Percentiles rank a stretch among this genome's conserved stretches.
phyloP scores from a whole-genome alignment of 2,113 vertebrate genomes.

The Lophochroa leadbeateri region DNA sequence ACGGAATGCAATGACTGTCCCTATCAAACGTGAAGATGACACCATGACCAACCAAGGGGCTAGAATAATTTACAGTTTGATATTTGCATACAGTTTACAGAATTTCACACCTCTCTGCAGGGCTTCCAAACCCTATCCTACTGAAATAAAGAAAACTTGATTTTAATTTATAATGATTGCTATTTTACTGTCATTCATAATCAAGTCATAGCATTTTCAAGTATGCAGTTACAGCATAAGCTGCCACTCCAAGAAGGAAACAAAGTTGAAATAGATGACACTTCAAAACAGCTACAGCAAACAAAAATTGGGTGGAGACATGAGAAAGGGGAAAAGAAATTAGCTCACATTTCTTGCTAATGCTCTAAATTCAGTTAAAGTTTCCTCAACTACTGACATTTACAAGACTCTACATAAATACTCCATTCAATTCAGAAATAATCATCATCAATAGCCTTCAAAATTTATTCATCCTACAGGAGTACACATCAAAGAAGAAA shows the following conservation, averaged over 20 bases:
- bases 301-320: accelerated
- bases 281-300: not conserved
- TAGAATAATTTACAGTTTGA: not conserved
- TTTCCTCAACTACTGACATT: not conserved
- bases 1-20: not conserved
- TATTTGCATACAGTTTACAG: not conserved
- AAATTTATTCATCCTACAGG: not conserved
- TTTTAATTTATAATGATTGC: not conserved
- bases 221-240: not conserved
- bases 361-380: not conserved
- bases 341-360: not conserved
- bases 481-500: not conserved
- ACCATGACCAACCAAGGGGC: not conserved
- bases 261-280: not conserved
- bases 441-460: not conserved
- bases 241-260: not conserved
- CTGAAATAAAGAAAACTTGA: not conserved
- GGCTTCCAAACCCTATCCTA: not conserved
- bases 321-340: not conserved
- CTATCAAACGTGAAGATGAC: not conserved
- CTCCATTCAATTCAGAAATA: not conserved
- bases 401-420: not conserved
- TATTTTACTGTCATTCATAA: not conserved
- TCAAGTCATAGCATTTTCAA: not conserved
- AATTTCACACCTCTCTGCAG: not conserved